These are phyloP conservation scores for Takifugu flavidus DNA, from an alignment of 2,113 vertebrate genomes.

Conservation along the genomic window DNA sequence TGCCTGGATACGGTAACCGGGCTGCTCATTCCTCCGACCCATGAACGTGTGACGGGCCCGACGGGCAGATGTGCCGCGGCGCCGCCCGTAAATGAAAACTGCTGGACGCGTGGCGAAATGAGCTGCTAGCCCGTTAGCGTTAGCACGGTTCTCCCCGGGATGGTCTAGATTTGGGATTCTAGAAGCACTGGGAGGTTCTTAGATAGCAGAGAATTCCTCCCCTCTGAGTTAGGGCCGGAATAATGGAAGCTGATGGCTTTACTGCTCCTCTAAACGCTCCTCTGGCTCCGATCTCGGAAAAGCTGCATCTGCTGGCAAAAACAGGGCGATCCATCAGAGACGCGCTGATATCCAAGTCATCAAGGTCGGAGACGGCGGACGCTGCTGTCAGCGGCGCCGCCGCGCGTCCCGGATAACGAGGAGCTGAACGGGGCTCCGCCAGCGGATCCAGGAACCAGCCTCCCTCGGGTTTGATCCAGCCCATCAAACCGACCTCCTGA, in stretches of 20 bases:
- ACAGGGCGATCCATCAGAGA: conserved; percentile 55
- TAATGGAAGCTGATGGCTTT: conserved; percentile 53
- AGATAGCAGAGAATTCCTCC: conserved; percentile 58
- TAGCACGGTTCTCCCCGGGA: too few species aligned
- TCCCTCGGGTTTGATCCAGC: background rate
- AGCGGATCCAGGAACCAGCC: conserved; percentile 19
- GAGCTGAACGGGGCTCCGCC: conserved; percentile 4
- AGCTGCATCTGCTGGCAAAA: conserved; percentile 55
- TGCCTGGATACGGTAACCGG: too few species aligned
- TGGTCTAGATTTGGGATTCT: conserved; percentile 38
- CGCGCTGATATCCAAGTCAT: conserved; percentile 40
- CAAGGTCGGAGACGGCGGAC: conserved; percentile 33
- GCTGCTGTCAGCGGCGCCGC: conserved; percentile 27
- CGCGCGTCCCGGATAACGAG: conserved; percentile 12
- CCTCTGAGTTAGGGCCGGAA: conserved; percentile 46
- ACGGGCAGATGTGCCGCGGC: too few species aligned
- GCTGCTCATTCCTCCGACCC: too few species aligned
- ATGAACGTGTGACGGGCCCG: too few species aligned
- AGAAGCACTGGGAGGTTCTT: conserved; percentile 49
- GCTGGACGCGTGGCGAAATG: too few species aligned
- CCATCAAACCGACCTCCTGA: background rate
- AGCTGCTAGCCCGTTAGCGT: too few species aligned
- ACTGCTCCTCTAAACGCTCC: conserved; percentile 44
- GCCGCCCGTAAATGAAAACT: too few species aligned
- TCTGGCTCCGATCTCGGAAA: conserved; percentile 47